phyloP scores from a whole-genome alignment of 2,888 invertebrate species.

The Ectobius pallidus region DNA sequence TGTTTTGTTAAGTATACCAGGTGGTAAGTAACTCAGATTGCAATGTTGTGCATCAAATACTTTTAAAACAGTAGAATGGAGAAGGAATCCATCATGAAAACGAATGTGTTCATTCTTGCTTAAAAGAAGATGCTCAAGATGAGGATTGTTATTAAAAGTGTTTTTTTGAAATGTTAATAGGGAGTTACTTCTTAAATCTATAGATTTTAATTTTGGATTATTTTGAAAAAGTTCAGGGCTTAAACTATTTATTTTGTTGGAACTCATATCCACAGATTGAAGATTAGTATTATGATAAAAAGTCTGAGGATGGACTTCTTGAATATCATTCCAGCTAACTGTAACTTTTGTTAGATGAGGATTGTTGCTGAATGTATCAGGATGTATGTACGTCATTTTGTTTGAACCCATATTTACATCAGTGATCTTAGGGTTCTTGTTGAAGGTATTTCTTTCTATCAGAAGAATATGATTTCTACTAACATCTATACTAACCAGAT shows the following conservation, averaged over 20 bases:
- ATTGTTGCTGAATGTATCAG: slow-evolving; percentile 12
- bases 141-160: not conserved
- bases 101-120: slow-evolving; percentile 11
- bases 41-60: slow-evolving; percentile 7
- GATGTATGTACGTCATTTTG: slow-evolving; percentile 9
- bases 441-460: not conserved
- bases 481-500: not conserved
- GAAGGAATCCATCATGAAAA: not conserved
- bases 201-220: not conserved
- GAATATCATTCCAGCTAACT: slow-evolving; percentile 18
- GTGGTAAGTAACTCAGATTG: not conserved
- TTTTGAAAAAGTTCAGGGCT: not conserved
- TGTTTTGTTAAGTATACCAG: not conserved
- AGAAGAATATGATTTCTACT: slow-evolving; percentile 4
- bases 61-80: not conserved
- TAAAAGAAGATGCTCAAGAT: not conserved
- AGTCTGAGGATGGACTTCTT: not conserved
- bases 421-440: not conserved
- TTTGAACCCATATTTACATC: slow-evolving; percentile 9
- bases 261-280: not conserved
- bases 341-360: slow-evolving; percentile 14
- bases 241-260: not conserved
- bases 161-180: not conserved
- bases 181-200: slow-evolving; percentile 12
- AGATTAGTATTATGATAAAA: slow-evolving; percentile 3